Evolutionary conservation across 2,113 vertebrate species (phyloP).

Genomic region (Synodontis membranacea): DNA sequence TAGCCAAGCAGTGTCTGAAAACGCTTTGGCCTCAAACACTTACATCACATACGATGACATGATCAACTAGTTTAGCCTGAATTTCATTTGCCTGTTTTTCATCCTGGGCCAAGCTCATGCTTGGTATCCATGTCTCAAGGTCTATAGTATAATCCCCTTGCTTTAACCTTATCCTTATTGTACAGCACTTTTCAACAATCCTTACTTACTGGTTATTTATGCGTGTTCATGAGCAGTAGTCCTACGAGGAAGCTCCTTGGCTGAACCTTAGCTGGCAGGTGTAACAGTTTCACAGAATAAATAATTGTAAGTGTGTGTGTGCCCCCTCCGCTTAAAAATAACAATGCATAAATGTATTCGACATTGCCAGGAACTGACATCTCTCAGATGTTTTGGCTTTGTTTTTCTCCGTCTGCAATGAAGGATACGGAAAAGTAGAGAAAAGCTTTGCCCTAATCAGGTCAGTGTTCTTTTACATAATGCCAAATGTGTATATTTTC

Average conservation of each 20-base stretch:
- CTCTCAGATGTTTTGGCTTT: neutral
- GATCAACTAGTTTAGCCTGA: neutral
- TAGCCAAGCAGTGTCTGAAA: neutral
- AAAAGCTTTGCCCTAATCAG: neutral
- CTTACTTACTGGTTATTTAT: neutral
- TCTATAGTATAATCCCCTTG: neutral
- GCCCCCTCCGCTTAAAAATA: neutral
- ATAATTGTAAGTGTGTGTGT: neutral
- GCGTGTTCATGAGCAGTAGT: neutral
- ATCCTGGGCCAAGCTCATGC: neutral
- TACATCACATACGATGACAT: conserved; percentile 6
- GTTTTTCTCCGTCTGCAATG: neutral
- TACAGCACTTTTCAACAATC: neutral
- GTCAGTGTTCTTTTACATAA: neutral
- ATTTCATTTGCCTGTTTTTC: neutral
- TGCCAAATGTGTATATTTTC: neutral
- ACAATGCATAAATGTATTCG: conserved; percentile 12
- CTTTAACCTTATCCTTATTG: neutral
- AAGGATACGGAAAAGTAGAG: neutral
- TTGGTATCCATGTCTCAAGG: neutral
- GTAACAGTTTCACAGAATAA: conserved; percentile 1
- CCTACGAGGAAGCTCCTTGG: neutral
- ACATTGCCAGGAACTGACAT: neutral
- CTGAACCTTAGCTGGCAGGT: conserved; percentile 7
- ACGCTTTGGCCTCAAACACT: neutral